Percentiles rank a stretch among this genome's conserved stretches.
phyloP scores from a whole-genome alignment of 2,113 vertebrate genomes.

The Scytalopus superciliaris region DNA sequence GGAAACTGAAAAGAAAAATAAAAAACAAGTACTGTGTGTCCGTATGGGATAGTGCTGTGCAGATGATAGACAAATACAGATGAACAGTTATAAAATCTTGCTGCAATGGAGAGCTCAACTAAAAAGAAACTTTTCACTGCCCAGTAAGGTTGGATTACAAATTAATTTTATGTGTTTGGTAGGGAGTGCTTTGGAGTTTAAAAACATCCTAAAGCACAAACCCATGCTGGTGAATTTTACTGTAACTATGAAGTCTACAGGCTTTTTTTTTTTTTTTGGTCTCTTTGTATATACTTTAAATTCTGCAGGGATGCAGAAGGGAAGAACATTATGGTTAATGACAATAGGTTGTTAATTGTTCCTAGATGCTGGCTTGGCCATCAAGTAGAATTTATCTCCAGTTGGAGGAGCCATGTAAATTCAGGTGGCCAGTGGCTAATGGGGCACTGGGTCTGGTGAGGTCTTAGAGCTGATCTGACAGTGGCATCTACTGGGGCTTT shows the following conservation, averaged over 20 bases:
- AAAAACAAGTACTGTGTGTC: background rate
- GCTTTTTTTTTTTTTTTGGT: background rate
- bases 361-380: background rate
- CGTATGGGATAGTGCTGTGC: background rate
- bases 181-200: background rate
- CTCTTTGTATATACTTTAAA: background rate
- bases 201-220: background rate
- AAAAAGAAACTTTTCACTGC: background rate
- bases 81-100: background rate
- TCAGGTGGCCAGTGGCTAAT: background rate
- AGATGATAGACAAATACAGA: background rate
- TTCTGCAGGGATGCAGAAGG: background rate
- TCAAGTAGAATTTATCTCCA: background rate
- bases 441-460: background rate
- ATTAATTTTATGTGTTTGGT: background rate
- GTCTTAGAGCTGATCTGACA: background rate
- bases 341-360: background rate
- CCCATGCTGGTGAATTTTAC: background rate
- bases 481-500: background rate
- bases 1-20: background rate
- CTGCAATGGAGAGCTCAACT: background rate
- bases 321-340: background rate
- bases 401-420: background rate
- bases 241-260: background rate
- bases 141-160: background rate